A percentile compares a stretch with the other conserved stretches of the same genome.
These are phyloP conservation scores for Holothuria scabra DNA, from an alignment of 53 echinoderm and acorn worm species.

Conservation along the genomic window DNA sequence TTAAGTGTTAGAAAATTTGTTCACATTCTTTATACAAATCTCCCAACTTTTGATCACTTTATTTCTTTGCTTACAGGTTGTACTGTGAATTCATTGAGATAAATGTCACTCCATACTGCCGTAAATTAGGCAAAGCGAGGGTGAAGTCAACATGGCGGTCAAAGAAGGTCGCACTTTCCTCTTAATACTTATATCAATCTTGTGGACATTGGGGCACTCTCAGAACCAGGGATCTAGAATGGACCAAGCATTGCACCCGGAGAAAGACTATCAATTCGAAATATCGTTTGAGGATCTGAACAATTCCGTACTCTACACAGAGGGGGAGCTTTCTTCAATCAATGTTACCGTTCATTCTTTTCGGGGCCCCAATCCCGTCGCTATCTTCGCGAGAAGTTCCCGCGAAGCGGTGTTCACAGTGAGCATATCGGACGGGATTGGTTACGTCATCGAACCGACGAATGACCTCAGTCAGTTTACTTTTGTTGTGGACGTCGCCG, in stretches of 20 bases:
- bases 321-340: not conserved
- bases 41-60: no score
- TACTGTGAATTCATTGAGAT: no score
- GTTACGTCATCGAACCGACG: constrained; percentile 17
- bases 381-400: constrained; percentile 25
- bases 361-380: not conserved
- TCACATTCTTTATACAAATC: no score
- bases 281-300: not conserved
- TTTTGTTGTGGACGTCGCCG: not conserved
- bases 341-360: constrained; percentile 16
- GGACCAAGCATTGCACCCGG: not conserved
- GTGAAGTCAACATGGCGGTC: no score
- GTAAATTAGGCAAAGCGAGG: no score
- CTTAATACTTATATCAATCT: no score
- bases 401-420: constrained; percentile 11
- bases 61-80: no score
- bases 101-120: no score
- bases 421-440: not conserved
- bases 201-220: not conserved
- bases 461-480: not conserved
- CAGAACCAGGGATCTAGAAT: not conserved
- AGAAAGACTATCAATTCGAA: not conserved
- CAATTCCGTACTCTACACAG: not conserved
- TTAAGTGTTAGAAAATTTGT: no score
- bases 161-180: no score